Base-by-base conservation (phyloP, 2,113 vertebrate species). In the Ardeotis arabs region DNA sequence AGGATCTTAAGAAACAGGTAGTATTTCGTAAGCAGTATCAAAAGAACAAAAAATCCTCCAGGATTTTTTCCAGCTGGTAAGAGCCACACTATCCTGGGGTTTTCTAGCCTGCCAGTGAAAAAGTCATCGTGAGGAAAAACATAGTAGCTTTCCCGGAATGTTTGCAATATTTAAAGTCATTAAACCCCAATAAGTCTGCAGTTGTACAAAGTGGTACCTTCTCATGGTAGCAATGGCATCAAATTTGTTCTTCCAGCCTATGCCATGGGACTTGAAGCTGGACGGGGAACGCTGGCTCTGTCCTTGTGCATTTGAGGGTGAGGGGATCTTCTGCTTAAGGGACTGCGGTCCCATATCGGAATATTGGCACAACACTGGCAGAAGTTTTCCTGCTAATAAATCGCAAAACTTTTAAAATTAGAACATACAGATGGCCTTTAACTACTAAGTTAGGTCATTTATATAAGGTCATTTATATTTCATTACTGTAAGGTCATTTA, bases 291-390 rank as follows among this genome's bases (percentile, higher is more conserved):
- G 16, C 55, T 41, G 25, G 8, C 64, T 68, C 11, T 31, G 35
- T 52, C 53, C 53, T 45, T 19, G 12, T 39, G 41, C 52, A 16
- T 16, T 31, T 12, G 10, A 44, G 23, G 7, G 47, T 5, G 28
- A 31, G 31, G 69, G 41, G 31, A 64, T 74, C 45, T 55, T 47
- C 45, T 58, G 50, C 20, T n/a, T 4, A 56, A 45, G 33, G 45
- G 21, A 31, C 19, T 14, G 2, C 0, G 0, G 45, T 53, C 12
- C 20, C 6, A 1, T 22, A 5, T 18, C 3, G 29, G 49, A 79
- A 52, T 81, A 49, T 18, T 56, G 49, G 15, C 74, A 50, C 29
- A 45, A 37, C n/a, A 56, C 37, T 31, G 37, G 35, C 29, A 23
- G 19, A 79, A n/a, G 52, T 7, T 77, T 58, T 84, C 41, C 31